phyloP scores from a whole-genome alignment of 2,797 vertebrate genomes.

The Sebastes cheni region DNA sequence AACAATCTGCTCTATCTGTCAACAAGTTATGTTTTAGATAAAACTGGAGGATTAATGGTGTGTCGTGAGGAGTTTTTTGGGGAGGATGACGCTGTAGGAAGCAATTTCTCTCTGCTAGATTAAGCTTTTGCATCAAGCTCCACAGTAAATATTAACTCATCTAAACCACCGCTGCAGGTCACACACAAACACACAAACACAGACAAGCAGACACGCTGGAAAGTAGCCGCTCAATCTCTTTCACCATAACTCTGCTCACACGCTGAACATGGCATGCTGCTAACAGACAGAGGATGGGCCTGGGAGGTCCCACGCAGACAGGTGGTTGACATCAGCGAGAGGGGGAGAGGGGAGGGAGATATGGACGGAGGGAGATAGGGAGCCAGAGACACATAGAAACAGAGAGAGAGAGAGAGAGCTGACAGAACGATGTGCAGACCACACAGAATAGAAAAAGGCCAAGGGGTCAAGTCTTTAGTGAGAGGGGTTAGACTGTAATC shows the following conservation, averaged over 20 bases:
- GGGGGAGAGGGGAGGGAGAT: conserved; percentile 1
- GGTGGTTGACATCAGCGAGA: conserved; percentile 77
- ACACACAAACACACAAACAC: conserved; percentile 17
- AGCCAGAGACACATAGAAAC: conserved; percentile 38
- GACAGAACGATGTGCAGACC: conserved; percentile 70
- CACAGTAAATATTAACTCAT: conserved; percentile 45
- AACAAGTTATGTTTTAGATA: conserved; percentile 12
- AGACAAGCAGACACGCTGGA: conserved; percentile 36
- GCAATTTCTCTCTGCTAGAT: conserved; percentile 34
- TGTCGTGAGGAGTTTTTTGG: conserved; percentile 27
- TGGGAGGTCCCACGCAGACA: conserved; percentile 81
- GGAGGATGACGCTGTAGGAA: conserved; percentile 28
- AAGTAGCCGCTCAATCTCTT: conserved; percentile 57
- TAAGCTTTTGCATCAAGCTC: background rate
- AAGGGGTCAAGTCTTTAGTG: conserved; percentile 53
- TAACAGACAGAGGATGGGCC: conserved; percentile 76
- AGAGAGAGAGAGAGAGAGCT: conserved; percentile 50
- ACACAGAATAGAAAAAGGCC: conserved; percentile 72
- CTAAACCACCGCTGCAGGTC: conserved; percentile 21
- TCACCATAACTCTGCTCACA: conserved; percentile 62
- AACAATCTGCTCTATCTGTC: conserved; percentile 9
- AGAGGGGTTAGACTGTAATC: conserved; percentile 49
- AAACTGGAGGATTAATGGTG: conserved; percentile 18
- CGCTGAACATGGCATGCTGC: conserved; percentile 66
- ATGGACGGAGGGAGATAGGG: conserved; percentile 4